Conservation (phyloP, 1,140 invertebrate genomes). For the Drosophila obscura region DNA sequence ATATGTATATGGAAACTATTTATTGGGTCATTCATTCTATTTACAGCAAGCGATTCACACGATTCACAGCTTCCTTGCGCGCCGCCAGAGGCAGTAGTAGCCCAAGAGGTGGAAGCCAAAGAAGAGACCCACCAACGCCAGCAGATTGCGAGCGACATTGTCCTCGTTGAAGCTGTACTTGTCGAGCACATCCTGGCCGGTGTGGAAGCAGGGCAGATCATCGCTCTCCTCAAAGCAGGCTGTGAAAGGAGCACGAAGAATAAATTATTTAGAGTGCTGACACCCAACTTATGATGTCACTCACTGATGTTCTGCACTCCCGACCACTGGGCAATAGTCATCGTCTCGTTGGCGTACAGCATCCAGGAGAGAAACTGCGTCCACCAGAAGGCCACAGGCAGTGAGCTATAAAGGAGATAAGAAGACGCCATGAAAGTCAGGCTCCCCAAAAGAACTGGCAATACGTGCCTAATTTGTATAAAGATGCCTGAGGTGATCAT, state of each 20-base stretch:
- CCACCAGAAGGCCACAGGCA: constrained; percentile 92
- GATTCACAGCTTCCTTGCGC: constrained; percentile 87
- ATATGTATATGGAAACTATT: constrained; percentile 31
- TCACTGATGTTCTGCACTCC: constrained; percentile 91
- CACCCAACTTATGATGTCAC: constrained; percentile 48
- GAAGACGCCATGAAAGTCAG: neutral
- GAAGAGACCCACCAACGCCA: constrained; percentile 88
- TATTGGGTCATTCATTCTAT: constrained; percentile 38
- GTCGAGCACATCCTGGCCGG: constrained; percentile 89
- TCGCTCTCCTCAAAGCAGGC: constrained; percentile 86
- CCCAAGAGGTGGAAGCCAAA: constrained; percentile 89
- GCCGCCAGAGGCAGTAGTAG: constrained; percentile 87
- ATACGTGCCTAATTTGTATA: constrained; percentile 89
- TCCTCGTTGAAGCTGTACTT: constrained; percentile 88
- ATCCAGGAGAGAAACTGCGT: constrained; percentile 96
- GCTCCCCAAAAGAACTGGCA: rapidly evolving
- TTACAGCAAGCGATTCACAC: constrained; percentile 21
- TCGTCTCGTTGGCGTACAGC: constrained; percentile 94
- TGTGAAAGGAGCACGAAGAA: constrained; percentile 81
- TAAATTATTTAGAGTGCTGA: neutral
- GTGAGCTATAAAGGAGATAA: constrained; percentile 86
- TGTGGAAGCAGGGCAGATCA: constrained; percentile 88
- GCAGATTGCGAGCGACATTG: constrained; percentile 88
- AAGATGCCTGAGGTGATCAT: constrained; percentile 95
- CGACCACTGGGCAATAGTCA: constrained; percentile 92